These are phyloP conservation scores for Cataglyphis cursor DNA, from an alignment of 2,888 invertebrate species.

Conservation along the genomic window DNA sequence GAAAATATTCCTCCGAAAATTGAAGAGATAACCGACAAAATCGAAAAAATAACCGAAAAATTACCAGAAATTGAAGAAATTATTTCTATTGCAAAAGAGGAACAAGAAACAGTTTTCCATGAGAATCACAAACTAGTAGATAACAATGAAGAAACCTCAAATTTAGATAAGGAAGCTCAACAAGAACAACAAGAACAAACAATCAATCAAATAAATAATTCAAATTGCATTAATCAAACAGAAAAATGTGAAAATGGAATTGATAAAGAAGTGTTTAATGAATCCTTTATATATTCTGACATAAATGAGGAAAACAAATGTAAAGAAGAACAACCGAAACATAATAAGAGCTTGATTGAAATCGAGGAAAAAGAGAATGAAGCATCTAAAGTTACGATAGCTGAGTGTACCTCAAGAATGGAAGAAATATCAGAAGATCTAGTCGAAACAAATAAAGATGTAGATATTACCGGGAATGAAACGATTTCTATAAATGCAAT, in stretches of 20 bases:
- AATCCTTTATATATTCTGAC: not conserved
- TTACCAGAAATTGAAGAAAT: not conserved
- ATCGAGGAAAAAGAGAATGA: not conserved
- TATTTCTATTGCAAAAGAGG: not conserved
- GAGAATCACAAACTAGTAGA: not conserved
- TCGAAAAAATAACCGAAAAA: not conserved
- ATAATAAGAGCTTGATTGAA: not conserved
- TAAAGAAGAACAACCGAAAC: not conserved
- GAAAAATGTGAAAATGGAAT: not conserved
- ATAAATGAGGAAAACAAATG: not conserved
- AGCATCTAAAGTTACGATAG: not conserved
- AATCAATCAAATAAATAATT: not conserved
- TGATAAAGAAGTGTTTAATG: not conserved
- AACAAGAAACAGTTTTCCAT: not conserved
- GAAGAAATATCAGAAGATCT: not conserved
- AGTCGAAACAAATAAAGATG: not conserved
- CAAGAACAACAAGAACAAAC: not conserved
- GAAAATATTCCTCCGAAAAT: constrained; percentile 25
- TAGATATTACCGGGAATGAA: not conserved
- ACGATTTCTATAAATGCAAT: not conserved
- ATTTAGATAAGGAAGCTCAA: not conserved
- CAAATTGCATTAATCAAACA: not conserved
- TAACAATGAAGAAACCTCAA: not conserved
- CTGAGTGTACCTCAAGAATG: not conserved
- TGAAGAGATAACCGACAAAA: not conserved